Conservation (phyloP, 2,888 invertebrate species). For the Euplexia lucipara region DNA sequence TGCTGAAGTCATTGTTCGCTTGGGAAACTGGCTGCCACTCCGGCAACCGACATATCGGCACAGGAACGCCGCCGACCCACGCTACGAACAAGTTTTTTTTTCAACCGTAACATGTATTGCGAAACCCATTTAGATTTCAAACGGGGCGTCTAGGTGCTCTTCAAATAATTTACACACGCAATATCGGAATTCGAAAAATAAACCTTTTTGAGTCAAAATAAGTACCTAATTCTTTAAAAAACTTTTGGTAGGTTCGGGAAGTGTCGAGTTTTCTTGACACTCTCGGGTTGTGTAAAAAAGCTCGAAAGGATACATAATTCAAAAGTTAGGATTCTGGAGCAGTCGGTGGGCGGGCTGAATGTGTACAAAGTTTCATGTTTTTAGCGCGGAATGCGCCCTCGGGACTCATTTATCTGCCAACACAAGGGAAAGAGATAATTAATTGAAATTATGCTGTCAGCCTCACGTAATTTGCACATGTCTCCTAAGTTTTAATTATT, state of each 20-base stretch:
- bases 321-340: slow-evolving; percentile 76
- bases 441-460: slow-evolving; percentile 85
- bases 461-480: slow-evolving; percentile 71
- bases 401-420: slow-evolving; percentile 84
- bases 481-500: slow-evolving; percentile 62
- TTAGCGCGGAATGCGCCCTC: slow-evolving; percentile 78
- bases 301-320: slow-evolving; percentile 83
- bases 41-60: slow-evolving; percentile 63
- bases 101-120: slow-evolving; percentile 40
- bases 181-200: slow-evolving; percentile 23
- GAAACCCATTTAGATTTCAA: slow-evolving; percentile 45
- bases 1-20: slow-evolving; percentile 82
- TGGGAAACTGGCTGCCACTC: slow-evolving; percentile 76
- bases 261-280: slow-evolving; percentile 70
- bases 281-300: slow-evolving; percentile 75
- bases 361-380: slow-evolving; percentile 84
- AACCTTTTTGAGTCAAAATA: slow-evolving; percentile 45
- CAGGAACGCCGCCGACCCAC: slow-evolving; percentile 42
- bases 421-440: slow-evolving; percentile 82
- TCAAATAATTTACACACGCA: slow-evolving; percentile 42
- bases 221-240: slow-evolving; percentile 58
- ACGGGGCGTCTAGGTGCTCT: slow-evolving; percentile 26
- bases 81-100: slow-evolving; percentile 52
- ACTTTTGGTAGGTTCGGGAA: slow-evolving; percentile 66
- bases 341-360: slow-evolving; percentile 73